Evolutionary conservation across 2,113 vertebrate species (phyloP), one percentile per base, ranked within the genome.

Genomic region (Miniopterus natalensis): DNA sequence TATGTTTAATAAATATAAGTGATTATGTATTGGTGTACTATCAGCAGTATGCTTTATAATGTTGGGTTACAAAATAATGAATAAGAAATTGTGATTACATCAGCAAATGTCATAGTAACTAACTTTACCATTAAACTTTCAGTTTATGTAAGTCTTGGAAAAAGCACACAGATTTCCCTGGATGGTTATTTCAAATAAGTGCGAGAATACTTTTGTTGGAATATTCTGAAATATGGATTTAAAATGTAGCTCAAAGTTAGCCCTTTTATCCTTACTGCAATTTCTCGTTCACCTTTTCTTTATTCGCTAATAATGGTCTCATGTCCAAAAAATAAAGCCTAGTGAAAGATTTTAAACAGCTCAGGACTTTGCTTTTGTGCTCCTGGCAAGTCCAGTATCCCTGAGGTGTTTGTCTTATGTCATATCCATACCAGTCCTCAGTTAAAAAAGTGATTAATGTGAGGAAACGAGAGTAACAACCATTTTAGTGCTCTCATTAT

Each of bases 401-500:
- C 36, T 47, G 40, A 71, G n/a, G 78, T 83, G 42, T 79, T 84
- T 14, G n/a, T 77, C 29, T 61, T 27, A 81, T 77, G 36, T 92
- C 79, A n/a, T 88, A 79, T 61, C 15, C 83, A 17, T 61, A 27
- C n/a, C 40, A 63, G 23, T 61, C 66, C 71, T 95, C 29, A 10
- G 40, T 61, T 74, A 84, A 87, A 90, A 92, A 96, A 95, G 25
- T 81, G 68, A 85, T 96, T 90, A 90, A 81, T 87, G 49, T 78
- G 73, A 95, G 70, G 40, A 95, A 96, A 73, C 29, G 91, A 73
- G 66, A 92, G 70, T 59, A 86, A 40, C 53, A 84, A 13, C 63
- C 51, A 86, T 92, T 96, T 86, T 47, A 75, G 13, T 85, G 17
- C 45, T 87, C 70, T 94, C 77, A 94, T 71, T 97, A 94, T 55